These are phyloP conservation scores for Coelinius sp. DNA, from an alignment of 2,888 invertebrate genomes.

Conservation along the genomic window DNA sequence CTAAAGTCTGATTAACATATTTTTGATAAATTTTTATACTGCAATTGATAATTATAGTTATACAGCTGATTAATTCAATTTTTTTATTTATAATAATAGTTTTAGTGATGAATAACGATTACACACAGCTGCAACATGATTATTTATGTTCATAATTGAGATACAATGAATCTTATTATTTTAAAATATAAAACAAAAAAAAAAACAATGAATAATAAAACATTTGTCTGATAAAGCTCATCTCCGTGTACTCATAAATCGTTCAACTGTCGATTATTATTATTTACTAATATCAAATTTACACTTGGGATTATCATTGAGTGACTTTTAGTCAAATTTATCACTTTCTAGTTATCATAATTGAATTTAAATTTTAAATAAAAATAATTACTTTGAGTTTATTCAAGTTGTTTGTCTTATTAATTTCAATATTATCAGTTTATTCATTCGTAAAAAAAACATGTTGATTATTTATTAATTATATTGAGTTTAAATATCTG, in stretches of 20 bases:
- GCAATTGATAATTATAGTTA: background rate
- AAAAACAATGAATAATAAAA: background rate
- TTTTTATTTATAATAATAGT: background rate
- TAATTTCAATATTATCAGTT: background rate
- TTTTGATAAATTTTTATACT: background rate
- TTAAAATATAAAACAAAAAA: background rate
- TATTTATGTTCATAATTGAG: background rate
- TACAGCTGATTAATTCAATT: background rate
- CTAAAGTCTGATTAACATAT: too few species aligned
- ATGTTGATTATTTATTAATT: background rate
- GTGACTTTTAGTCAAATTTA: background rate
- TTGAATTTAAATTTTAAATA: too few species aligned
- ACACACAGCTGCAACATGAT: constrained; percentile 7
- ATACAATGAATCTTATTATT: background rate
- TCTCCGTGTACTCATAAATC: background rate
- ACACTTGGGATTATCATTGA: background rate
- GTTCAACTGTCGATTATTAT: background rate
- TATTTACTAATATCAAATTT: background rate
- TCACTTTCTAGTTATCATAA: background rate
- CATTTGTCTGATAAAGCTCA: background rate
- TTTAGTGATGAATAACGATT: background rate
- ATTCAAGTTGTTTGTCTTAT: background rate
- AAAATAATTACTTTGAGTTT: too few species aligned
- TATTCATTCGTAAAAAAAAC: constrained; percentile 1
- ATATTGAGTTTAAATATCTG: constrained; percentile 57